Evolutionary conservation across 2,113 vertebrate genomes (phyloP).

Genomic region (Polyodon spathula): DNA sequence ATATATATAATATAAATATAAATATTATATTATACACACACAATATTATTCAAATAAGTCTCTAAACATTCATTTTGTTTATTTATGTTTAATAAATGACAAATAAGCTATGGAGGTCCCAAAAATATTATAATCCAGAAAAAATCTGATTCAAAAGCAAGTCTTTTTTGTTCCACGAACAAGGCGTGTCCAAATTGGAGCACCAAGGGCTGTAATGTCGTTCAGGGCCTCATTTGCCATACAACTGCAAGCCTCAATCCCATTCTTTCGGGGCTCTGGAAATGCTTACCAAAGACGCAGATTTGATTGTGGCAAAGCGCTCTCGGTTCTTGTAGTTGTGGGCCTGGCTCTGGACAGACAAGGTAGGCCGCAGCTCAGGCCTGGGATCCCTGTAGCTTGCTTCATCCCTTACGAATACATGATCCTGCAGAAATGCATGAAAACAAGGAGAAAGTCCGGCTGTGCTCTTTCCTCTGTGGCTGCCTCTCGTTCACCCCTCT

Average conservation of each 20-base stretch:
- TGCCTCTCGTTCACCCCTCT: constrained; percentile 65
- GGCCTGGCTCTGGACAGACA: constrained; percentile 82
- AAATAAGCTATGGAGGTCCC: too few relatives aligned
- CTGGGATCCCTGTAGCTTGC: constrained; percentile 81
- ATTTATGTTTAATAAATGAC: too few relatives aligned
- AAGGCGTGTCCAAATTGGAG: constrained; percentile 2
- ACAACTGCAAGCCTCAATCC: constrained; percentile 54
- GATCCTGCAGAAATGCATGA: constrained; percentile 87
- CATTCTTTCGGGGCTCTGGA: constrained; percentile 11
- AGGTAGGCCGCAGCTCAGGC: constrained; percentile 77
- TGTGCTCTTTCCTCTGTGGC: constrained; percentile 62
- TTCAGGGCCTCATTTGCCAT: constrained; percentile 68
- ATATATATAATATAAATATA: constrained; percentile 1
- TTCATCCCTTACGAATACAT: constrained; percentile 92
- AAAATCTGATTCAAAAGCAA: too few relatives aligned
- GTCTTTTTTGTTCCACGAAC: neutral
- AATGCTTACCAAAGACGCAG: constrained; percentile 87
- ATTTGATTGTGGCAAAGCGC: constrained; percentile 96
- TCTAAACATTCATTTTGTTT: too few relatives aligned
- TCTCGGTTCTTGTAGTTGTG: constrained; percentile 91
- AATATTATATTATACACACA: constrained; percentile 17
- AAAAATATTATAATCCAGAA: too few relatives aligned
- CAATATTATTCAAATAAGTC: too few relatives aligned
- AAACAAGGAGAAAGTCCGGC: constrained; percentile 81
- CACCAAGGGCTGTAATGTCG: constrained; percentile 30